Evolutionary conservation across 2,113 vertebrate species (phyloP).

Genomic region (Micronycteris hirsuta): DNA sequence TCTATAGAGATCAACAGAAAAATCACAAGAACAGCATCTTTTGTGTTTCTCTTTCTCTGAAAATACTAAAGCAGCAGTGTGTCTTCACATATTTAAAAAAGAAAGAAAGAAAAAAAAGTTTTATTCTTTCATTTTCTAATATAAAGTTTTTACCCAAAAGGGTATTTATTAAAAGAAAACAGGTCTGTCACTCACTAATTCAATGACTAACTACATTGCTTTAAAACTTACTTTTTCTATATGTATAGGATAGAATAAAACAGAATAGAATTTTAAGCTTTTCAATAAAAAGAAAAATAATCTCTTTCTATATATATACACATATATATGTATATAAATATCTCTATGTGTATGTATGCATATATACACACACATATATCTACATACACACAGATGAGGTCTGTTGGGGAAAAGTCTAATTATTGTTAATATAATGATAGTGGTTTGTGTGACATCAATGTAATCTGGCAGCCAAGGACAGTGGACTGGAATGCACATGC

Average conservation of each 20-base stretch:
- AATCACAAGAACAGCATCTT: conserved; percentile 65
- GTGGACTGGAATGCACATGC: too few species aligned
- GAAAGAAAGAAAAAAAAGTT: conserved; percentile 49
- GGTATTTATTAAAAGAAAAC: conserved; percentile 57
- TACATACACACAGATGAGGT: too few species aligned
- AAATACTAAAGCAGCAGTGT: conserved; percentile 66
- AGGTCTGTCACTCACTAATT: conserved; percentile 34
- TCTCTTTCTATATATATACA: neutral
- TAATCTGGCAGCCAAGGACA: too few species aligned
- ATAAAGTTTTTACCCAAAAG: conserved; percentile 54
- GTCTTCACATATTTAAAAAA: conserved; percentile 57
- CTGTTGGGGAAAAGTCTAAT: too few species aligned
- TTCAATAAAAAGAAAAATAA: neutral
- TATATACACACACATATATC: too few species aligned
- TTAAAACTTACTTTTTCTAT: conserved; percentile 38
- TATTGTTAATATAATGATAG: too few species aligned
- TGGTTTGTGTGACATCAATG: too few species aligned
- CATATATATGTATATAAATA: too few species aligned
- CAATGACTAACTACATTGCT: conserved; percentile 35
- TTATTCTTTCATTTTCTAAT: conserved; percentile 65
- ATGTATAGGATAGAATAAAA: conserved; percentile 14
- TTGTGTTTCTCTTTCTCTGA: conserved; percentile 57
- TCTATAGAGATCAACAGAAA: conserved; percentile 64
- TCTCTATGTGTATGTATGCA: too few species aligned
- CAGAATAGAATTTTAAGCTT: neutral